A percentile compares a stretch with the other conserved stretches of the same genome.
Evolutionary conservation across 2,797 vertebrate species (phyloP).

Genomic region (Lepidocolaptes lacrymiger): DNA sequence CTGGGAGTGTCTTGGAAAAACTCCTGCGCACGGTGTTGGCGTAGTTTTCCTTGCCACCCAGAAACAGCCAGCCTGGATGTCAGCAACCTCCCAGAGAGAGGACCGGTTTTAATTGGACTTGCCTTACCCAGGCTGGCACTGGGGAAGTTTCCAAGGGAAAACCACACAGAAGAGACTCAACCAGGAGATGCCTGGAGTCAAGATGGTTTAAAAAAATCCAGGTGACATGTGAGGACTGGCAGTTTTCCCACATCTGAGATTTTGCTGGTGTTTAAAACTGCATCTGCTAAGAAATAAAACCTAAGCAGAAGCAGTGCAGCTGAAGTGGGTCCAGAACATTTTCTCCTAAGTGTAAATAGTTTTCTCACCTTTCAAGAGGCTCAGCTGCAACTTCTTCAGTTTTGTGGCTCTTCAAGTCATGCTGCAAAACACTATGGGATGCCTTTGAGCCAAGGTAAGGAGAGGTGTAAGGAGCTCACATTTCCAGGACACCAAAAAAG

Average conservation of each 20-base stretch:
- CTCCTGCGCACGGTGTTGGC: rapidly evolving
- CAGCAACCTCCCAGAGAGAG: not conserved
- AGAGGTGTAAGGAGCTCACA: not conserved
- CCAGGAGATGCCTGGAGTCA: not conserved
- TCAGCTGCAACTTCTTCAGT: not conserved
- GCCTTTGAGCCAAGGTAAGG: not conserved
- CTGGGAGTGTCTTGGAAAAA: not conserved
- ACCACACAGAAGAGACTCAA: not conserved
- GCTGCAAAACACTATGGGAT: not conserved
- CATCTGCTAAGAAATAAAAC: not conserved
- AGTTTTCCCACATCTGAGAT: not conserved
- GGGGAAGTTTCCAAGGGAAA: not conserved
- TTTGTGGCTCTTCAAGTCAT: not conserved
- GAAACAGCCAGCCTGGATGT: not conserved
- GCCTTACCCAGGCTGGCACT: not conserved
- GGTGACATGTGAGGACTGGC: not conserved
- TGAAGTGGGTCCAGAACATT: not conserved
- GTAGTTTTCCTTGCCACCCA: not conserved
- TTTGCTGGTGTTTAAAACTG: not conserved
- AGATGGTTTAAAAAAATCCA: not conserved
- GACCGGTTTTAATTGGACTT: not conserved
- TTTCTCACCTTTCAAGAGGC: not conserved
- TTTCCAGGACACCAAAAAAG: not conserved
- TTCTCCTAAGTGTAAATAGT: not conserved
- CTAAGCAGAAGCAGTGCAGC: not conserved